Evolutionary conservation across 2,888 invertebrate species (phyloP).

Genomic region (Eugnorisma glareosa): DNA sequence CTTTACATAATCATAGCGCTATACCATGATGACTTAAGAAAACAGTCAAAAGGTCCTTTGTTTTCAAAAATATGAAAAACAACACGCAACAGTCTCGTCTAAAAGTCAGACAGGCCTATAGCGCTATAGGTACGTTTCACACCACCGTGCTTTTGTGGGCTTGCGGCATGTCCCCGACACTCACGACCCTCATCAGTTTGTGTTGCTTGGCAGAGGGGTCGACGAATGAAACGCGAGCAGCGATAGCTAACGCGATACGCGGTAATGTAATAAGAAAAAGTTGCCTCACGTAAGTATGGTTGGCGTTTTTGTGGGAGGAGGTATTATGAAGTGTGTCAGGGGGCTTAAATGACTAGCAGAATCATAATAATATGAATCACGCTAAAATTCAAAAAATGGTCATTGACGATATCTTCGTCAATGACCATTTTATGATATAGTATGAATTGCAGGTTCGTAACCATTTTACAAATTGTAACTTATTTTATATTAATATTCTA

Average conservation of each 20-base stretch:
- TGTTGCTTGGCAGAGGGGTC: constrained; percentile 63
- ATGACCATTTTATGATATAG: no score
- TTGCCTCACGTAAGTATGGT: constrained; percentile 8
- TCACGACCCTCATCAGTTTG: constrained; percentile 76
- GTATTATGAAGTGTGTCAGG: constrained; percentile 20
- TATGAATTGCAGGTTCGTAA: no score
- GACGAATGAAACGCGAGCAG: constrained; percentile 48
- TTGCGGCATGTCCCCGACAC: constrained; percentile 71
- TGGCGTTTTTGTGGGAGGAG: constrained; percentile 24
- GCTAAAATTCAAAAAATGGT: no score
- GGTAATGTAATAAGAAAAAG: constrained; percentile 52
- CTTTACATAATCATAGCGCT: background rate
- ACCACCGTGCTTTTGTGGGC: constrained; percentile 65
- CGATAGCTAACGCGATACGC: constrained; percentile 43
- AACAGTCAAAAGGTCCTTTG: background rate
- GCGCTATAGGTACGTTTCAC: constrained; percentile 58
- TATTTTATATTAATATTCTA: no score
- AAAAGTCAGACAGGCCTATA: constrained; percentile 45
- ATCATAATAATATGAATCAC: no score
- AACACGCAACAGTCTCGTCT: constrained; percentile 28
- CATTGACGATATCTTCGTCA: no score
- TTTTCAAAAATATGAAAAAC: constrained; percentile 19
- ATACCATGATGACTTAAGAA: background rate
- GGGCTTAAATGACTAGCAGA: no score
- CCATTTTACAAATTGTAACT: no score